Base-by-base conservation (phyloP, 2,888 invertebrate genomes). In the Brenthis hecate region DNA sequence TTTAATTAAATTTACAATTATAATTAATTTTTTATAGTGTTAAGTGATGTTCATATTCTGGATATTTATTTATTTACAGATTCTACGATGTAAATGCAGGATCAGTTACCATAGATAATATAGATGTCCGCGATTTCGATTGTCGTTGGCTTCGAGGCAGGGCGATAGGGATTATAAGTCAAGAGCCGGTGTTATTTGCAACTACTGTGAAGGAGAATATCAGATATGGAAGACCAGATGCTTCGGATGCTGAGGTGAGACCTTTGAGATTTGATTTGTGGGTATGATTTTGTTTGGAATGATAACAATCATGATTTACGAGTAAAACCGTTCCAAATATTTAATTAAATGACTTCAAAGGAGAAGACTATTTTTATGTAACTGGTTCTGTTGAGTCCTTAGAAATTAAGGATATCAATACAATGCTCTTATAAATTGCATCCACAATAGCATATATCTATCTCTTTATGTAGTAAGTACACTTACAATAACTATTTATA, bases 131-230 rank as follows among this genome's bases (percentile, higher is more conserved):
- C 56, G 88, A 93, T 0, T 85, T 98, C 69, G 96, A 98, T 83
- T 95, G 96, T 1, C 94, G 95, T 53, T 99, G 99, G 98, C 92
- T 99, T 23, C 93, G 99, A 54, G 96, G 97, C 14, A 93, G 95
- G 61, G 96, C 96, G 0, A 93, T 99, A 19, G 98, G 98, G 0
- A 95, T 97, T 73, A 98, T 99, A 71, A 96, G 97, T 81, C 98
- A 99, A 88, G 99, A 99, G 83, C 99, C 99, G 0, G 95, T 98
- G 56, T 87, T 99, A 48, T 99, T 99, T 92, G 98, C 98, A 0
- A 97, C 98, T 13, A 95, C 96, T 6, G 96, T 99, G 3, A 93
- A 95, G 85, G 99, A 99, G 89, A 99, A 99, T 88, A 99, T 99
- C 67, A 94, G 98, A 65, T 99, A 98, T 82, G 98, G 98, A 0